Percentiles rank a stretch among this genome's conserved stretches.
Evolutionary conservation across 1,140 invertebrate species (phyloP).

Genomic region (Proales similis): DNA sequence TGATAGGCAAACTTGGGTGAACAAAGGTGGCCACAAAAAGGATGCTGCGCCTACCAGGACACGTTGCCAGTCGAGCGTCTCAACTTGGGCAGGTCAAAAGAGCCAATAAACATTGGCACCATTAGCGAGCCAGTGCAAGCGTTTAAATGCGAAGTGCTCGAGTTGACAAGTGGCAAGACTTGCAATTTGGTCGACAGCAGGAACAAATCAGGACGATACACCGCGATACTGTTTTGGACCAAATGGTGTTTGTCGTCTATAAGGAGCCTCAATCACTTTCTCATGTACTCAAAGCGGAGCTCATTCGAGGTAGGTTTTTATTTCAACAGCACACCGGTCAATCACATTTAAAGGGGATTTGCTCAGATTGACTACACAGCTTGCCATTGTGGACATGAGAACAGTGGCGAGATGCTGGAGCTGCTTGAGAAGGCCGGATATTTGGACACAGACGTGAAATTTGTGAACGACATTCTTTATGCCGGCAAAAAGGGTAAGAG

Average conservation of each 20-base stretch:
- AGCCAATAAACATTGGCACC: constrained; percentile 48
- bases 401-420: constrained; percentile 5
- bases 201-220: constrained; percentile 41
- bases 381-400: constrained; percentile 31
- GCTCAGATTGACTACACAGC: constrained; percentile 15
- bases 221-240: constrained; percentile 50
- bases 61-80: constrained; percentile 45
- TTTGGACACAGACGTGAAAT: neutral
- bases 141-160: constrained; percentile 46
- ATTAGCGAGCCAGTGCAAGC: constrained; percentile 46
- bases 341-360: too few species aligned
- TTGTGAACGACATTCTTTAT: constrained; percentile 35
- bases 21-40: constrained; percentile 46
- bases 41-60: constrained; percentile 49
- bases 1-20: neutral
- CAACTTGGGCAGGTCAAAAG: constrained; percentile 41
- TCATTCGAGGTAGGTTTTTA: neutral
- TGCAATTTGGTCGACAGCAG: constrained; percentile 43
- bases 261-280: constrained; percentile 7
- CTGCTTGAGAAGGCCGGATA: constrained; percentile 25
- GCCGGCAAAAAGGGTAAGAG: neutral
- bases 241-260: constrained; percentile 43
- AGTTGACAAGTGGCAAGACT: constrained; percentile 49
- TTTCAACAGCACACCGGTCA: neutral
- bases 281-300: constrained; percentile 13